Base-by-base conservation (phyloP, 2,797 vertebrate species). In the Pyrocephalus nanus region DNA sequence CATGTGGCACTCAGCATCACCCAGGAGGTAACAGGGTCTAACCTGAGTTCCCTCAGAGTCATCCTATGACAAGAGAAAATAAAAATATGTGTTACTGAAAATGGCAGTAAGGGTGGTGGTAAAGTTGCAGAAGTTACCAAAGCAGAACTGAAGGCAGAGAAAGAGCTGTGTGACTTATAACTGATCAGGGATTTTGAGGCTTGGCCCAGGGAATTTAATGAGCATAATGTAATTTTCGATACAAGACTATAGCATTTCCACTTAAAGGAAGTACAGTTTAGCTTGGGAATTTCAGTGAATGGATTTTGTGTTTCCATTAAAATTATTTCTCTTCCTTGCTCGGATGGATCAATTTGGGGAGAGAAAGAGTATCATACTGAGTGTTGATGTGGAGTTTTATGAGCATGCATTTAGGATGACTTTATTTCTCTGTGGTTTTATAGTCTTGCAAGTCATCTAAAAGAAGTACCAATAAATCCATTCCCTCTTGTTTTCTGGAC, bases 391-490 rank as follows among this genome's bases (percentile, higher is more conserved):
- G 69, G 74, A 69, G 48, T 42, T 86, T 67, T 34, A 57, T 88
- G 75, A 78, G 29, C 5, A 3, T 67, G 19, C 18, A 4, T 78
- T 91, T 62, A 72, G 60, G 8, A 42, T 83, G 8, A 42, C 40
- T 94, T 87, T 58, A 51, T 83, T 93, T 92, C 61, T 93, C 61
- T 66, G 38, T 80, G 70, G 17, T 67, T 74, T 82, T 74, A 23
- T 54, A 40, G 30, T 34, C 47, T 72, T 84, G 34, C 80, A 72
- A 92, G 54, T 69, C 7, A 48, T 55, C 36, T 75, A 42, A 75
- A 78, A 73, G 57, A 71, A 62, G 10, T 40, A 54, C 16, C 32
- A 78, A 76, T 76, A 94, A 94, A 92, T 77, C 38, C 21, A 45
- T 53, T 90, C 27, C 21, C 17, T 51, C 69, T 36, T 38, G 8